phyloP scores from a whole-genome alignment of 2,888 invertebrate species.

The Volucella zonaria region DNA sequence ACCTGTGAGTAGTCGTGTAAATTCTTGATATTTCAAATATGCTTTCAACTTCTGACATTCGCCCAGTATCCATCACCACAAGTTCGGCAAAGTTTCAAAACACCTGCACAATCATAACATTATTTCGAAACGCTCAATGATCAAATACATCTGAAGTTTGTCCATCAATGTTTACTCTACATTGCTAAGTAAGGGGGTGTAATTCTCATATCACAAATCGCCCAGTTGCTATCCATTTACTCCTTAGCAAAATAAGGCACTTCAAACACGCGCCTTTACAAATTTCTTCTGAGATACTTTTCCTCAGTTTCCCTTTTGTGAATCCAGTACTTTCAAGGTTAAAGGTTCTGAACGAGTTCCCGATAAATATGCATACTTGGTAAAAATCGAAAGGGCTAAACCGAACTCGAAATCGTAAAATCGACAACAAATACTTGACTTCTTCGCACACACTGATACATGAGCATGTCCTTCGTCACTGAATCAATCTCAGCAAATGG shows the following conservation, averaged over 20 bases:
- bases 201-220: background rate
- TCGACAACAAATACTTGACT: constrained; percentile 33
- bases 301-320: constrained; percentile 6
- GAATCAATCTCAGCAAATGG: constrained; percentile 21
- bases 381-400: constrained; percentile 31
- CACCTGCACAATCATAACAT: no score
- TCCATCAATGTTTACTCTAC: no score
- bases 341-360: background rate
- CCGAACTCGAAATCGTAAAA: constrained; percentile 22
- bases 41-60: no score
- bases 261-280: background rate
- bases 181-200: no score
- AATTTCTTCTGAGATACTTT: background rate
- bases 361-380: constrained; percentile 3
- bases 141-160: no score
- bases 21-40: no score
- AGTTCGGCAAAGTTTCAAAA: no score
- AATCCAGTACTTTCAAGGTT: constrained; percentile 14
- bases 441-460: background rate
- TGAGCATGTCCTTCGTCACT: background rate
- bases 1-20: no score
- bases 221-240: background rate
- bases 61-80: no score
- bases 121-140: no score
- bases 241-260: background rate